Conservation (phyloP, 2,797 vertebrate species). For the Aldrovandia affinis region DNA sequence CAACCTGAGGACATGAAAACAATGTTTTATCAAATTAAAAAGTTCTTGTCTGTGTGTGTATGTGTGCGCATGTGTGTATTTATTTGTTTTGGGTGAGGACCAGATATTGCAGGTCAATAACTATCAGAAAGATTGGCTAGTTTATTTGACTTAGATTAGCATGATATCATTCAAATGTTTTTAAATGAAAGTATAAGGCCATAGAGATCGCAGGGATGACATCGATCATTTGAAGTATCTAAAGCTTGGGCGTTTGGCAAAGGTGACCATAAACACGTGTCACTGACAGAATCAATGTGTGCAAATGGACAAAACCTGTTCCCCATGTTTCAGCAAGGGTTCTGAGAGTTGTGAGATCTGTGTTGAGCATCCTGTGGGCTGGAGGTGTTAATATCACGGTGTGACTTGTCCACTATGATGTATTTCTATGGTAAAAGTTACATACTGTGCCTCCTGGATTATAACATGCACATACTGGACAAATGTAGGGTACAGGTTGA, state of each 20-base stretch:
- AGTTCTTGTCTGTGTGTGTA: neutral
- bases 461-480: neutral
- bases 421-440: neutral
- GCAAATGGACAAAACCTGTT: slow-evolving; percentile 79
- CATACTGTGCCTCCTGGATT: neutral
- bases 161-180: neutral
- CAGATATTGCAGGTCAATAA: neutral
- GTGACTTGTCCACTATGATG: slow-evolving; percentile 31
- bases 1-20: slow-evolving; percentile 53
- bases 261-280: slow-evolving; percentile 70
- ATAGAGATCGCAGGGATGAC: neutral
- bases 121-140: neutral
- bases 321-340: slow-evolving; percentile 55
- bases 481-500: neutral
- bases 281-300: slow-evolving; percentile 70
- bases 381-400: slow-evolving; percentile 67
- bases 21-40: slow-evolving; percentile 38
- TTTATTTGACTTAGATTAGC: neutral
- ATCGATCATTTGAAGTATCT: slow-evolving; percentile 49
- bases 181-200: neutral
- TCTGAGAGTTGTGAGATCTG: slow-evolving; percentile 65
- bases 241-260: slow-evolving; percentile 69
- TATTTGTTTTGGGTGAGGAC: neutral
- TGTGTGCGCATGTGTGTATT: neutral
- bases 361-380: slow-evolving; percentile 62